Conservation (phyloP, 2,888 invertebrate species). For the Tipula confusa region DNA sequence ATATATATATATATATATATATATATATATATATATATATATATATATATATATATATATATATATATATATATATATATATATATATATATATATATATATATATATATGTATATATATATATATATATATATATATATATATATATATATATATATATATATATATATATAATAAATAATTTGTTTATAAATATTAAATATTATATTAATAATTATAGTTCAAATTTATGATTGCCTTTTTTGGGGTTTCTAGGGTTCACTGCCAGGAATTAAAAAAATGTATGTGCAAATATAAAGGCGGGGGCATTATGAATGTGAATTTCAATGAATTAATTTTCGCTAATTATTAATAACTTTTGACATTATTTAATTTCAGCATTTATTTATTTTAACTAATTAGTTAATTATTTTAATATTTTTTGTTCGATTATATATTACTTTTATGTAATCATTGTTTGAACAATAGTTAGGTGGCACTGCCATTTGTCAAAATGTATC, state of each 20-base stretch:
- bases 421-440: neutral
- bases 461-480: too few species aligned
- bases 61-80: too few species aligned
- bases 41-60: too few species aligned
- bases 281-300: neutral
- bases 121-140: neutral
- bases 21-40: too few species aligned
- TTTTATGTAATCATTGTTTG: too few species aligned
- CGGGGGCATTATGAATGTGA: neutral
- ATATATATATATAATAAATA: neutral
- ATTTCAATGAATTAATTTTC: neutral
- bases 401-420: neutral
- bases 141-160: neutral
- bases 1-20: too few species aligned
- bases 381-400: neutral
- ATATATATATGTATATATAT: neutral
- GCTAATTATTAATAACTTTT: neutral
- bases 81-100: too few species aligned
- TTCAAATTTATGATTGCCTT: neutral
- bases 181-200: constrained; percentile 16
- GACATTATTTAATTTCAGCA: neutral
- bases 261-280: neutral
- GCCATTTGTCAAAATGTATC: too few species aligned
- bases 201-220: neutral
- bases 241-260: neutral